Evolutionary conservation across 2,888 invertebrate species (phyloP).

Genomic region (Leptopilina drosophilae): DNA sequence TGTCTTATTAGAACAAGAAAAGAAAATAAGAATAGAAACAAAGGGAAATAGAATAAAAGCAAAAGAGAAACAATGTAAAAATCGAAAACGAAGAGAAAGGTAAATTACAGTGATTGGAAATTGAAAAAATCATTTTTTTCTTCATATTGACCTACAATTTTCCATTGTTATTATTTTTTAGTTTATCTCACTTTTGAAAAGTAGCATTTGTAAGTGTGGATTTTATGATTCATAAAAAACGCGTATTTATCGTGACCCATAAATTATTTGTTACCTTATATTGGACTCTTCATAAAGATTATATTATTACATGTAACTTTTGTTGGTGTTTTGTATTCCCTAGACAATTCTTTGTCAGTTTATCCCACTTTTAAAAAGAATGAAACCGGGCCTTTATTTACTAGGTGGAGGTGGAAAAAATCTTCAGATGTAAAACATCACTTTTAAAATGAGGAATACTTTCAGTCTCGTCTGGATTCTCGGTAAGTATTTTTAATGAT

Average conservation of each 20-base stretch:
- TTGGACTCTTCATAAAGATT: constrained; percentile 23
- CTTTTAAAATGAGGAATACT: constrained; percentile 17
- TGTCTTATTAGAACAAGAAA: neutral
- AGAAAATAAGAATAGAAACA: neutral
- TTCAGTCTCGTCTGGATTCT: constrained; percentile 11
- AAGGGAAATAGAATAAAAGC: neutral
- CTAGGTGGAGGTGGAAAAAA: constrained; percentile 8
- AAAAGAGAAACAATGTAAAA: neutral
- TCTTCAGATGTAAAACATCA: constrained; percentile 11
- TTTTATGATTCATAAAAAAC: constrained; percentile 28
- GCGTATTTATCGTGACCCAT: constrained; percentile 17
- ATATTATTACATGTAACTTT: constrained; percentile 23
- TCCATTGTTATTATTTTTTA: neutral
- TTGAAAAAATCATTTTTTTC: neutral
- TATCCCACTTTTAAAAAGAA: constrained; percentile 14
- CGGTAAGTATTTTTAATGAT: neutral
- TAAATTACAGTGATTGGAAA: neutral
- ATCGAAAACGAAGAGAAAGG: neutral
- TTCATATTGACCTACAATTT: constrained; percentile 4
- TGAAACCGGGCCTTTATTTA: constrained; percentile 22
- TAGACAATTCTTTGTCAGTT: neutral
- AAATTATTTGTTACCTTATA: constrained; percentile 24
- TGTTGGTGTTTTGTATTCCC: constrained; percentile 25
- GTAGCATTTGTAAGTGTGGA: constrained; percentile 4
- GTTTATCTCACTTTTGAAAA: constrained; percentile 28